Base-by-base conservation (phyloP, 2,888 invertebrate genomes). In the Adelphocoris suturalis region DNA sequence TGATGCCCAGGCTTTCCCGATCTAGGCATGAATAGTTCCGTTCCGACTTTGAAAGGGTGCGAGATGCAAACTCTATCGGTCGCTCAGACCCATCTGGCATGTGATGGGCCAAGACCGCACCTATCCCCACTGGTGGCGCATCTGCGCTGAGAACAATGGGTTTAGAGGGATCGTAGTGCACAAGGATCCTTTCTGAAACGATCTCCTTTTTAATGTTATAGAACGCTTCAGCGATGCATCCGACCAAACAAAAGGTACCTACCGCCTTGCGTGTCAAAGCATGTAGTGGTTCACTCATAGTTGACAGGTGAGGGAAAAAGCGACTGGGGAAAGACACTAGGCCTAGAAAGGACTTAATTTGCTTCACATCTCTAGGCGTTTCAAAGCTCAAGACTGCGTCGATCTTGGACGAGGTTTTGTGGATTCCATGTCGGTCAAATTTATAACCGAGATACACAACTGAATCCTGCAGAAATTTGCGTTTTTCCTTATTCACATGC, bases 11-110 rank as follows among this genome's bases (percentile, higher is more conserved):
- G 37, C 23, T 46, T 19, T 80, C 78, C 11, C 92, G 91, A 91
- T 92, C 52, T 3, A 91, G 48, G 47, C 89, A 90, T 9, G 90
- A 86, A 61, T 91, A 91, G 12, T 80, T 68, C 12, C 47, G n/a
- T 85, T 91, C 91, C 27, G 23, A 23, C 2, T 9, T 2, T 0
- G 52, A 5, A 2, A 82, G 27, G 23, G 82, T 52, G 7, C 27
- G 52, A 11, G 82, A 82, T 0, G 52, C 52, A 82, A 82, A 82
- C 52, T n/a, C 52, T 7, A 82, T 82, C 12, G 82, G 52, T n/a
- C 75, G 46, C 27, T 82, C 82, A 16, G 48, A 23, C 4, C 82
- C 82, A 82, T 52, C 82, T 0, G 52, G 48, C 48, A 82, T 23
- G n/a, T 5, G 7, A 47, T 68, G 76, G 14, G 78, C 19, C 16